Conservation (phyloP, 2,888 invertebrate species). For the Drosophila siamana region DNA sequence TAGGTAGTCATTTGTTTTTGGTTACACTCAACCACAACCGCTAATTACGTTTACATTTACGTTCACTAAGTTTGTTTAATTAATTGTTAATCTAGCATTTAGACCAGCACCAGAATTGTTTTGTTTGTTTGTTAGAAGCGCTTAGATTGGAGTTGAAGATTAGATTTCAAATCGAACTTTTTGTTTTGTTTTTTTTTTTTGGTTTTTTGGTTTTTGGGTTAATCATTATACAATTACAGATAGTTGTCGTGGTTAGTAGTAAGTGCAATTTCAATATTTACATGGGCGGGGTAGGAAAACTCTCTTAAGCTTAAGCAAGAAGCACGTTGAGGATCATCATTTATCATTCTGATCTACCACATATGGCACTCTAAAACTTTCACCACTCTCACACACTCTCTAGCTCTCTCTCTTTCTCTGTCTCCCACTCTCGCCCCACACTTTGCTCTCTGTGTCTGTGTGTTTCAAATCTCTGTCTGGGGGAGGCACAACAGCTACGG, state of each 20-base stretch:
- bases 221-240: conserved; percentile 14
- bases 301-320: conserved; percentile 27
- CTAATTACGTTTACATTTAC: conserved; percentile 44
- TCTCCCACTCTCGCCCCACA: conserved; percentile 14
- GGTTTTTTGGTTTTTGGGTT: conserved; percentile 1
- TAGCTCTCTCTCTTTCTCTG: conserved; percentile 16
- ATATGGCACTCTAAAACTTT: conserved; percentile 52
- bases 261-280: conserved; percentile 50
- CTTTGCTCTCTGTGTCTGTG: background rate
- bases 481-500: conserved; percentile 23
- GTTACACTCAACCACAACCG: conserved; percentile 65
- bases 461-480: conserved; percentile 6
- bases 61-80: conserved; percentile 40
- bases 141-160: conserved; percentile 57
- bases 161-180: conserved; percentile 2
- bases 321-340: conserved; percentile 21
- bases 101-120: conserved; percentile 69
- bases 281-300: conserved; percentile 24
- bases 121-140: conserved; percentile 72
- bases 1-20: conserved; percentile 28
- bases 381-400: conserved; percentile 22
- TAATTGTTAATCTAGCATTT: conserved; percentile 52
- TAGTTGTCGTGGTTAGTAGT: conserved; percentile 41
- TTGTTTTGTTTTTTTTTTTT: background rate
- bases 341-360: conserved; percentile 25